phyloP scores from a whole-genome alignment of 2,797 vertebrate genomes.

The Acanthurus lineatus region DNA sequence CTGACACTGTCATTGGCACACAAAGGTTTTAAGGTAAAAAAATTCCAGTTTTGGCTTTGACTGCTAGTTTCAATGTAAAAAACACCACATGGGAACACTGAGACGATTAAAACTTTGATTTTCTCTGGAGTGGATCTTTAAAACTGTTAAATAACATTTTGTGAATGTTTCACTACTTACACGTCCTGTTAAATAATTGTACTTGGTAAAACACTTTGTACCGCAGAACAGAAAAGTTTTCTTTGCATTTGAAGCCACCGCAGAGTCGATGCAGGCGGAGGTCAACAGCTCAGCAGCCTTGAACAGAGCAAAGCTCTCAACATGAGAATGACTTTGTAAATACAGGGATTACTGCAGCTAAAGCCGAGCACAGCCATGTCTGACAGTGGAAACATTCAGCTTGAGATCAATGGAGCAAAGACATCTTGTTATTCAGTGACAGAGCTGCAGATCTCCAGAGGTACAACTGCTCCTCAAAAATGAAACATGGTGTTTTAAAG shows the following conservation, averaged over 20 bases:
- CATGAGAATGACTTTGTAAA: slow-evolving; percentile 37
- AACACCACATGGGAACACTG: too few relatives aligned
- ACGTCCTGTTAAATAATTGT: neutral
- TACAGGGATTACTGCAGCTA: slow-evolving; percentile 29
- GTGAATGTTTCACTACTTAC: too few relatives aligned
- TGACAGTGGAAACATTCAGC: slow-evolving; percentile 14
- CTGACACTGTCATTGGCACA: too few relatives aligned
- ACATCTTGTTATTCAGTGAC: slow-evolving; percentile 12
- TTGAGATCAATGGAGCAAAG: slow-evolving; percentile 21
- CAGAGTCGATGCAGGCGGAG: neutral
- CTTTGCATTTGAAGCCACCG: neutral
- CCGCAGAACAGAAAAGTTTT: neutral
- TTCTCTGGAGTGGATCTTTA: too few relatives aligned
- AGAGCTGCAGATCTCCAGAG: neutral
- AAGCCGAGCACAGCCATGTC: slow-evolving; percentile 21
- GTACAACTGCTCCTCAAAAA: slow-evolving; percentile 5
- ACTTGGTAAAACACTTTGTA: neutral
- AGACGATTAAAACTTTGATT: too few relatives aligned
- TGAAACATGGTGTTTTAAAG: neutral
- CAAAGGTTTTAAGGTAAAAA: too few relatives aligned
- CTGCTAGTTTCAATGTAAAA: too few relatives aligned
- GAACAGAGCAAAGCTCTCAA: slow-evolving; percentile 32
- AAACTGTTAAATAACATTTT: neutral
- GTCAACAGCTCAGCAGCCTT: slow-evolving; percentile 12
- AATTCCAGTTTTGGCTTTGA: too few relatives aligned